Evolutionary conservation across 2,888 invertebrate species (phyloP).

Genomic region (Formica aserva): DNA sequence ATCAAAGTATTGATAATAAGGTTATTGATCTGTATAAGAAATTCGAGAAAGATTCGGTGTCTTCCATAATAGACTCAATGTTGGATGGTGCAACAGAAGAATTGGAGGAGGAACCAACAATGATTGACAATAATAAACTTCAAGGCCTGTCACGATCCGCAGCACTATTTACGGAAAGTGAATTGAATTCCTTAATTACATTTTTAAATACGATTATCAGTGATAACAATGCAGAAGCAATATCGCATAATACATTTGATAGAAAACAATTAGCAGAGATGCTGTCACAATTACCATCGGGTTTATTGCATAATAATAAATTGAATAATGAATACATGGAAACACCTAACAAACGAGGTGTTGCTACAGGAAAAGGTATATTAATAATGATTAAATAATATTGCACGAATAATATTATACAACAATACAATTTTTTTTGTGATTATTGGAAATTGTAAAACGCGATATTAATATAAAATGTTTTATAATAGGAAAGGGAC

Average conservation of each 20-base stretch:
- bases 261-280: constrained; percentile 86
- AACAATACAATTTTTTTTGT: background rate
- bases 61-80: constrained; percentile 92
- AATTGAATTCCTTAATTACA: constrained; percentile 88
- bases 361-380: constrained; percentile 85
- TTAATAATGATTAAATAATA: background rate
- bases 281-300: constrained; percentile 85
- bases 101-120: constrained; percentile 86
- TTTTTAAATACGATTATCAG: constrained; percentile 87
- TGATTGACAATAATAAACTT: constrained; percentile 86
- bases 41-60: constrained; percentile 93
- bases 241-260: constrained; percentile 81
- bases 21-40: constrained; percentile 92
- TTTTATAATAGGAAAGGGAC: constrained; percentile 71
- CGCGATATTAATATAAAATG: background rate
- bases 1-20: constrained; percentile 92
- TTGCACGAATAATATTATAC: background rate
- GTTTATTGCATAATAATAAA: constrained; percentile 73
- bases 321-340: constrained; percentile 75
- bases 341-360: constrained; percentile 80
- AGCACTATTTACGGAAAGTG: constrained; percentile 90
- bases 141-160: constrained; percentile 89
- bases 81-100: constrained; percentile 86
- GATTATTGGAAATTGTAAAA: background rate
- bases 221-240: constrained; percentile 76